Base-by-base conservation (phyloP, 2,888 invertebrate genomes). In the Eristalis arbustorum region DNA sequence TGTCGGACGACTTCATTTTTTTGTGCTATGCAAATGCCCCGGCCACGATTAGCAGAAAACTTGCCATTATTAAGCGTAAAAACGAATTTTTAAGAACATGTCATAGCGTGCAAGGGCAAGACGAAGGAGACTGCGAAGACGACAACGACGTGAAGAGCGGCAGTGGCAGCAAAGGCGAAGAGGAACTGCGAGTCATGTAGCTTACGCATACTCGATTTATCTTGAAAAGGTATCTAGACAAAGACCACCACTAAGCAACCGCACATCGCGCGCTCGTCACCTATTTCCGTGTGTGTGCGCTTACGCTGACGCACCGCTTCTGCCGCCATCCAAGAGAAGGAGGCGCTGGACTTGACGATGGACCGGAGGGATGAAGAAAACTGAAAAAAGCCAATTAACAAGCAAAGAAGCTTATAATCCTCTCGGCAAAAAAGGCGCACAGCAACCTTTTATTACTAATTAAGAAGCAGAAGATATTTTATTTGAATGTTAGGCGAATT, bases 1-100 rank as follows among this genome's bases (percentile, higher is more conserved):
- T 61, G 71, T 40, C 62, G 18, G 63, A 42, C 28, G 62, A 63
- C 62, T 73, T 72, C 28, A 10, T 66, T 25, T 67, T 56, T 49
- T 75, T 92, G 92, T 91, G 92, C 91, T 67, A 67, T 75, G 75
- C 49, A 62, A 77, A 77, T 69, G 31, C 25, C 56, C 49, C 23
- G 31, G 14, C 62, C 31, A 18, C 63, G 34, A 31, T 69, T 72
- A 66, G 11, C 22, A 63, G 56, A 71, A 37, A 79, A 40, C 34
- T 40, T 56, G 82, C 71, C 82, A 71, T 67, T 71, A 76, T 82
- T 37, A 72, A 67, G 72, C 62, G 69, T 25, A 56, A 56, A 22
- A 75, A 61, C 42, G 57, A 56, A 49, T 42, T 75, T 79, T 69
- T 59, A 77, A 77, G 69, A 82, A 67, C 82, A 75, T 74, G 85